Conservation (phyloP, 2,797 vertebrate species). For the Rhabdophis nuchalis region DNA sequence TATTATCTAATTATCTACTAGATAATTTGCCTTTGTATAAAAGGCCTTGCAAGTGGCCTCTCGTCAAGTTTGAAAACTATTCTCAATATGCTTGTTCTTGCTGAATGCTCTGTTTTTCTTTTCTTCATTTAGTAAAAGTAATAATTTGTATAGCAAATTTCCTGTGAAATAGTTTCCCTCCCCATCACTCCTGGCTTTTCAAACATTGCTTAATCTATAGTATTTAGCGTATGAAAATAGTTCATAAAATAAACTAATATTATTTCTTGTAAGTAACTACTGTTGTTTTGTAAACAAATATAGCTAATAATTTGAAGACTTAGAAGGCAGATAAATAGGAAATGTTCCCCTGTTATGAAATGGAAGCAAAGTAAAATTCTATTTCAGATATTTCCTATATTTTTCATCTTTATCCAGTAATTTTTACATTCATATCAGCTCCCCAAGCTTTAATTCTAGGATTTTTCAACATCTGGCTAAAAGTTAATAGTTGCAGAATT, state of each 20-base stretch:
- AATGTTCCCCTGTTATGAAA: background rate
- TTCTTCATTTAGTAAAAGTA: background rate
- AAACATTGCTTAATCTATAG: background rate
- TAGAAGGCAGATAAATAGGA: slow-evolving; percentile 7
- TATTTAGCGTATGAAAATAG: background rate
- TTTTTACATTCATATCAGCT: background rate
- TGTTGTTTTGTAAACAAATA: background rate
- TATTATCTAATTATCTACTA: too few species aligned
- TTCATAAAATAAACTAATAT: background rate
- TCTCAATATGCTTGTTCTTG: background rate
- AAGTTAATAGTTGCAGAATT: background rate
- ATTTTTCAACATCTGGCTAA: background rate
- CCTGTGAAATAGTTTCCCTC: background rate
- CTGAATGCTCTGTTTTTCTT: background rate
- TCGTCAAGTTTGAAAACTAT: background rate
- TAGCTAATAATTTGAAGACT: background rate
- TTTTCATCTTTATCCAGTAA: background rate
- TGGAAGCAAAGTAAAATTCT: background rate
- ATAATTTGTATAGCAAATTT: background rate
- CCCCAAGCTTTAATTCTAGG: background rate
- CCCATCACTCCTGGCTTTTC: background rate
- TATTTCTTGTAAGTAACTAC: background rate
- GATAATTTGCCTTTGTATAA: background rate
- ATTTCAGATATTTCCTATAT: background rate
- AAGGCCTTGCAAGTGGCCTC: background rate